Evolutionary conservation across 2,797 vertebrate genomes (phyloP), one percentile per base, ranked within the genome.

Genomic region (Luscinia megarhynchos): DNA sequence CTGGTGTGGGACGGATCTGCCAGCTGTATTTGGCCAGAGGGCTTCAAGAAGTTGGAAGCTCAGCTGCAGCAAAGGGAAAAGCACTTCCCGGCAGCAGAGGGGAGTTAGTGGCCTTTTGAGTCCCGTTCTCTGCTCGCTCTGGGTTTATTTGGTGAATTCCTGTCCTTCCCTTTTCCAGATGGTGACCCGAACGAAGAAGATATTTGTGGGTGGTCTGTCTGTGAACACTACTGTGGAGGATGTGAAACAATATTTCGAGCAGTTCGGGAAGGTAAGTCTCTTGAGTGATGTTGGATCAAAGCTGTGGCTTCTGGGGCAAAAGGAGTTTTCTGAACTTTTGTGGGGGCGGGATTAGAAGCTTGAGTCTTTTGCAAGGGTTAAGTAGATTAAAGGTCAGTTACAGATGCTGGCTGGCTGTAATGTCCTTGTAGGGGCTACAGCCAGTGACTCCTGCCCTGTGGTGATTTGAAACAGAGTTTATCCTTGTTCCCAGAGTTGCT

Each of bases 131-230:
- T 32, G 12, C 82, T 91, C 0, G 0, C 84, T 82, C 68, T 94
- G 85, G 77, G 67, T 90, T 96, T 91, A 94, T 84, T 94, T 38
- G 93, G 84, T 97, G 95, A 96, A 96, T 91, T 97, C 95, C 93
- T 95, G 85, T 97, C 94, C 94, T 97, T 97, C 91, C 95, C 72
- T 98, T 84, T 97, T 97, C 95, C 98, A 99, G 99, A 98, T 99
- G 97, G 99, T 99, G 98, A 99, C 99, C 95, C 98, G 99, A 97
- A 99, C 99, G 91, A 99, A 99, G 99, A 99, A 99, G 98, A 99
- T 99, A 98, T 99, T 99, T 97, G 99, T 99, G 59, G 99, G 99
- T 89, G 99, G 99, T 86, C 98, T 99, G 93, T 99, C 99, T 0
- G 99, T 99, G 97, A 99, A 99, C 98, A 99, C 99, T 81, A 99